A percentile compares a stretch with the other conserved stretches of the same genome.
Evolutionary conservation across 1,140 invertebrate genomes (phyloP).

Genomic region (Maniola jurtina): DNA sequence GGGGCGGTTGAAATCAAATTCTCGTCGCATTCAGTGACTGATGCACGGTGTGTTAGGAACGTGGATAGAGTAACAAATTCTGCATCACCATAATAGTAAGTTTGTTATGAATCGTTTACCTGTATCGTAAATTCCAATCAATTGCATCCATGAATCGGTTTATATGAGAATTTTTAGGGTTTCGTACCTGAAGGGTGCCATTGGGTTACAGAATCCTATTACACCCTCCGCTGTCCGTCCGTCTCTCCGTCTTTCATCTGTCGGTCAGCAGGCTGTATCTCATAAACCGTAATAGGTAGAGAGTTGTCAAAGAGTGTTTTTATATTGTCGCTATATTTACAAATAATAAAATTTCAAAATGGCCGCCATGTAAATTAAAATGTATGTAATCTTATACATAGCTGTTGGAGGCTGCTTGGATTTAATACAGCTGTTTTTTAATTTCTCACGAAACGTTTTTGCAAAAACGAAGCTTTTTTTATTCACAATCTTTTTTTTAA

Average conservation of each 20-base stretch:
- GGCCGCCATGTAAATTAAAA: too few species aligned
- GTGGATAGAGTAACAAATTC: slow-evolving; percentile 52
- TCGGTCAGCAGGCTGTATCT: too few species aligned
- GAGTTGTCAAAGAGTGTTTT: too few species aligned
- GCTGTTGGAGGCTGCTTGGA: too few species aligned
- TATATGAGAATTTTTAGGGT: slow-evolving; percentile 17
- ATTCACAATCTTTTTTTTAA: not conserved
- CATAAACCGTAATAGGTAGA: too few species aligned
- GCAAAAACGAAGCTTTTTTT: not conserved
- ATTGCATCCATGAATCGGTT: slow-evolving; percentile 22
- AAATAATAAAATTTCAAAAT: too few species aligned
- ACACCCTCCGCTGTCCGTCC: too few species aligned
- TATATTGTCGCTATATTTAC: too few species aligned
- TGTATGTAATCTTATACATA: too few species aligned
- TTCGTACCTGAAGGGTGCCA: not conserved
- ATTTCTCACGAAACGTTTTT: slow-evolving; percentile 1
- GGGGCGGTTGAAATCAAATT: slow-evolving; percentile 48
- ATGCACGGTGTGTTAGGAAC: slow-evolving; percentile 46
- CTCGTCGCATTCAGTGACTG: slow-evolving; percentile 49
- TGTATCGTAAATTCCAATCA: slow-evolving; percentile 39
- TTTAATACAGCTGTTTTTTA: not conserved
- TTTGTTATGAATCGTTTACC: slow-evolving; percentile 51
- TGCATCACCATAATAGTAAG: slow-evolving; percentile 35
- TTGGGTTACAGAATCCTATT: too few species aligned
- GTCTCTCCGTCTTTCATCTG: too few species aligned